phyloP scores from a whole-genome alignment of 2,888 invertebrate genomes.

The Eupithecia insigniata region DNA sequence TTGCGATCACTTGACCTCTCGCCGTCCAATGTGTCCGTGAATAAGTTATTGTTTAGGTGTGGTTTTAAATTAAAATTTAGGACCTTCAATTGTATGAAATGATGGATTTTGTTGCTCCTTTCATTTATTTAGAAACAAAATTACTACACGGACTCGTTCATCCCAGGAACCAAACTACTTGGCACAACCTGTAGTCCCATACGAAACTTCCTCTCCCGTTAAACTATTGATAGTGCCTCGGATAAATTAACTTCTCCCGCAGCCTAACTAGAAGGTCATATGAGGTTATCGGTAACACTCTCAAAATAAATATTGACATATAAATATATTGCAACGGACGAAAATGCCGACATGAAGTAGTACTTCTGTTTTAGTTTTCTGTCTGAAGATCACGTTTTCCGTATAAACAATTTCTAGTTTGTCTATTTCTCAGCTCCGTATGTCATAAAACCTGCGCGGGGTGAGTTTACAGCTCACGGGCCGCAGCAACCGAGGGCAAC shows the following conservation, averaged over 20 bases:
- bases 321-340: not conserved
- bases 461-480: conserved; percentile 10
- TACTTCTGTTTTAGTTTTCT: not conserved
- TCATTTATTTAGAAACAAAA: not conserved
- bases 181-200: not conserved
- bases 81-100: not conserved
- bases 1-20: conserved; percentile 22
- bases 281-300: not conserved
- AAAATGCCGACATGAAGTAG: not conserved
- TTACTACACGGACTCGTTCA: not conserved
- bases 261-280: not conserved
- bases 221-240: not conserved
- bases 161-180: not conserved
- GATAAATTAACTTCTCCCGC: not conserved
- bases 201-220: not conserved
- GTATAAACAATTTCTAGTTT: not conserved
- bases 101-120: not conserved
- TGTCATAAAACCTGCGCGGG: conserved; percentile 8
- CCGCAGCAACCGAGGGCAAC: conserved; percentile 8
- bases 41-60: not conserved
- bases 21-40: not conserved
- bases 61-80: not conserved
- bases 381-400: not conserved
- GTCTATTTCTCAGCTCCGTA: not conserved
- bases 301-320: not conserved